phyloP scores from a whole-genome alignment of 2,797 vertebrate species.

The Phoeniculus purpureus region DNA sequence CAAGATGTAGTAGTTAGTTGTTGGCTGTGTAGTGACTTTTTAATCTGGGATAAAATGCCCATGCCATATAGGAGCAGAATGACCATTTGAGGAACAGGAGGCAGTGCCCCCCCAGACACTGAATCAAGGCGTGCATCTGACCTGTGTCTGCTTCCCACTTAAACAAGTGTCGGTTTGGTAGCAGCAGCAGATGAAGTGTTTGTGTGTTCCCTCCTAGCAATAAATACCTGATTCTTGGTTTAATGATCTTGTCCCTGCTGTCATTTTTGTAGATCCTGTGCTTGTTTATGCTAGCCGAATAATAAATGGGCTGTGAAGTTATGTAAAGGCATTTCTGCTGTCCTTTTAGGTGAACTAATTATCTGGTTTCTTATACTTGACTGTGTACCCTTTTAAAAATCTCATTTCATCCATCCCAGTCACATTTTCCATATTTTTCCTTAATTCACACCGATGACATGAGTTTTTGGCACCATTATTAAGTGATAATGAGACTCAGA shows the following conservation, averaged over 20 bases:
- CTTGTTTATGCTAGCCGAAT: not conserved
- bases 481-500: constrained; percentile 58
- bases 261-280: not conserved
- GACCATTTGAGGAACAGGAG: not conserved
- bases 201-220: not conserved
- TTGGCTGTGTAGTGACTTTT: not conserved
- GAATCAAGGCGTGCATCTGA: not conserved
- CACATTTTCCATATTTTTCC: not conserved
- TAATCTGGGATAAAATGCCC: not conserved
- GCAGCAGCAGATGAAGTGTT: not conserved
- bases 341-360: constrained; percentile 40
- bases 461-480: constrained; percentile 50
- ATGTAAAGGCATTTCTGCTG: not conserved
- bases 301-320: constrained; percentile 5
- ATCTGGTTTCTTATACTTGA: not conserved
- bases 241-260: constrained; percentile 26
- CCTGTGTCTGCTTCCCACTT: not conserved
- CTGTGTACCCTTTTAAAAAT: not conserved
- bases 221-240: not conserved
- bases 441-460: constrained; percentile 29
- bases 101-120: not conserved
- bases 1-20: rapidly evolving
- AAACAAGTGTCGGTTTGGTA: not conserved
- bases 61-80: not conserved
- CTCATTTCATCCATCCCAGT: not conserved